A percentile compares a stretch with the other conserved stretches of the same genome.
Conservation (phyloP, 2,797 vertebrate species). For the Darevskia mixta region DNA sequence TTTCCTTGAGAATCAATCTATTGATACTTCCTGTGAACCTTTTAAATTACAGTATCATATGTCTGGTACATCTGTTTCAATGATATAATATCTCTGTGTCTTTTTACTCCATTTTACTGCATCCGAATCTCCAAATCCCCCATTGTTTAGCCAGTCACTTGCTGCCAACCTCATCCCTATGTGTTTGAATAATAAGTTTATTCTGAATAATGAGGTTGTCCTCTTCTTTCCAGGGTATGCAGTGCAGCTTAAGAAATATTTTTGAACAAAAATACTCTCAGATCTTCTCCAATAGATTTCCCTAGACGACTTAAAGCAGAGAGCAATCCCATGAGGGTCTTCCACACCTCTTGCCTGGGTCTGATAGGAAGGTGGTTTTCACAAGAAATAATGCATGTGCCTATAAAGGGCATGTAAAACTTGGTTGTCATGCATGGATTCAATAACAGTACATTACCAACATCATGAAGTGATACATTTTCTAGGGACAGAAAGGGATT, state of each 20-base stretch:
- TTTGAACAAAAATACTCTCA: background rate
- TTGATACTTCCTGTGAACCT: background rate
- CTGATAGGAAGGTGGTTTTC: background rate
- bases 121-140: background rate
- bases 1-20: background rate
- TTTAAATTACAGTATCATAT: background rate
- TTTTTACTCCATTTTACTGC: background rate
- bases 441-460: background rate
- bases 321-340: conserved; percentile 1
- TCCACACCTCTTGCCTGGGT: conserved; percentile 19
- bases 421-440: background rate
- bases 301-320: background rate
- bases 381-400: background rate
- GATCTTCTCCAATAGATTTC: conserved; percentile 13
- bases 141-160: background rate
- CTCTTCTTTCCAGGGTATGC: background rate
- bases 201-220: background rate
- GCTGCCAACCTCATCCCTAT: background rate
- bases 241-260: background rate
- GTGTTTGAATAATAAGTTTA: background rate
- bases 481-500: background rate
- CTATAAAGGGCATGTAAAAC: background rate
- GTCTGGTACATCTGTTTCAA: background rate
- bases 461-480: background rate
- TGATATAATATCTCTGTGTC: background rate